Evolutionary conservation across 2,113 vertebrate species (phyloP), one percentile per base, ranked within the genome.

Genomic region (Propithecus coquereli): DNA sequence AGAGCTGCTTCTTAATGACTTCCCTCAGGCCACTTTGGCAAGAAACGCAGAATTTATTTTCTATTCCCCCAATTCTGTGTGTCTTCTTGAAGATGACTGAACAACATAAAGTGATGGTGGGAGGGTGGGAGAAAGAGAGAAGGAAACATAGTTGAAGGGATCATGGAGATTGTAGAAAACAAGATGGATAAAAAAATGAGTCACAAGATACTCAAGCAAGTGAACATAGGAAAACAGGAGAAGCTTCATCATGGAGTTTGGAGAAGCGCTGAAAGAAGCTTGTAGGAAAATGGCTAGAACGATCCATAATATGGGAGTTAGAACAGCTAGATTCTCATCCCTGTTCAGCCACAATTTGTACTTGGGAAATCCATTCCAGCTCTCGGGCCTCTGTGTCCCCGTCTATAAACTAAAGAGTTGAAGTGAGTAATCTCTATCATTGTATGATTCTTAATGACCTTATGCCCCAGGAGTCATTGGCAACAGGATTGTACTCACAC

Each of bases 381-480:
- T 79, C 54, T 79, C 47, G 47, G 50, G 86, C 40, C 9, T 91
- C 85, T 80, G 82, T n/a, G 63, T 76, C 50, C 76, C 1, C n/a
- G 61, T 96, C 82, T 79, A 77, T 91, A 87, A 82, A 90, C 57
- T 59, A 27, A 74, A 85, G 88, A n/a, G 23, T 68, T 3, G 27
- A 40, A 32, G 32, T 43, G 68, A 86, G 71, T 79, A 57, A 59
- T 82, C 91, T 93, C 77, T 45, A 74, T 47, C 73, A 66, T 2
- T 65, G 68, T 30, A 13, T 73, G 80, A 82, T 94, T 95, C 17
- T n/a, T 92, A 96, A 95, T 84, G 87, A 94, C 32, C 80, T 94
- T 83, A 34, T 80, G 32, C 83, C 86, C 59, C 70, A 68, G 83
- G 92, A 96, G 79, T 92, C 61, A 90, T 34, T 85, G 94, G 96